These are phyloP conservation scores for Agrilus planipennis DNA, from an alignment of 1,140 invertebrate genomes.

Conservation along the genomic window DNA sequence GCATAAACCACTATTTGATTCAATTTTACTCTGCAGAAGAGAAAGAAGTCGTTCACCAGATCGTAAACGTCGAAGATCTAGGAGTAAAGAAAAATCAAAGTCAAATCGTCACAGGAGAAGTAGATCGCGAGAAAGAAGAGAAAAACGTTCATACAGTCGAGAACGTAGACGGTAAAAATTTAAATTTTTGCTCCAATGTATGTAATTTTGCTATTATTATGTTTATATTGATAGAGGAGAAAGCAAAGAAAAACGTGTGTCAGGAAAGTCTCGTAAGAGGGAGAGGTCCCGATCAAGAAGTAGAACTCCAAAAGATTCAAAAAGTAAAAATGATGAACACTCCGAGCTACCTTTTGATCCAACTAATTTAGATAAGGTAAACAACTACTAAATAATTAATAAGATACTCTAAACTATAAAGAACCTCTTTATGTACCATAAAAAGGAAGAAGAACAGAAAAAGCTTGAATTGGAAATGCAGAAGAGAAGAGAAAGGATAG, in stretches of 20 bases:
- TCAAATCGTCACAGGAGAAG: slow-evolving; percentile 34
- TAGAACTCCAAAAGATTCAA: slow-evolving; percentile 36
- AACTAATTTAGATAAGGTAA: slow-evolving; percentile 61
- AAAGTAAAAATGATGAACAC: slow-evolving; percentile 44
- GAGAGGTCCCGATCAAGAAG: slow-evolving; percentile 34
- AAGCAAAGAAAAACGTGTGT: slow-evolving; percentile 39
- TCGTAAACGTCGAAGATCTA: slow-evolving; percentile 48
- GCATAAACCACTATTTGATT: background rate
- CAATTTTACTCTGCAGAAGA: slow-evolving; percentile 12
- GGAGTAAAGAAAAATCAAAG: slow-evolving; percentile 42
- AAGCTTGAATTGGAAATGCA: slow-evolving; percentile 92
- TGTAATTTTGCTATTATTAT: slow-evolving; percentile 20
- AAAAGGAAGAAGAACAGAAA: slow-evolving; percentile 72
- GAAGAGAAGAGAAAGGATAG: slow-evolving; percentile 85
- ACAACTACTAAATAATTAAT: background rate
- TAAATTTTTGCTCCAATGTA: background rate
- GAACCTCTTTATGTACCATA: background rate
- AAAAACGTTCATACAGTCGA: slow-evolving; percentile 29
- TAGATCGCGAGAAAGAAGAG: slow-evolving; percentile 30
- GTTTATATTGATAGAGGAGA: slow-evolving; percentile 34
- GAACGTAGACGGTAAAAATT: slow-evolving; percentile 37
- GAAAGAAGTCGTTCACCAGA: slow-evolving; percentile 44
- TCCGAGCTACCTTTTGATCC: slow-evolving; percentile 47
- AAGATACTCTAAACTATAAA: too few relatives aligned
- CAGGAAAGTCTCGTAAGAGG: slow-evolving; percentile 23